Base-by-base conservation (phyloP, 2,888 invertebrate genomes). In the Eupsilia transversa region DNA sequence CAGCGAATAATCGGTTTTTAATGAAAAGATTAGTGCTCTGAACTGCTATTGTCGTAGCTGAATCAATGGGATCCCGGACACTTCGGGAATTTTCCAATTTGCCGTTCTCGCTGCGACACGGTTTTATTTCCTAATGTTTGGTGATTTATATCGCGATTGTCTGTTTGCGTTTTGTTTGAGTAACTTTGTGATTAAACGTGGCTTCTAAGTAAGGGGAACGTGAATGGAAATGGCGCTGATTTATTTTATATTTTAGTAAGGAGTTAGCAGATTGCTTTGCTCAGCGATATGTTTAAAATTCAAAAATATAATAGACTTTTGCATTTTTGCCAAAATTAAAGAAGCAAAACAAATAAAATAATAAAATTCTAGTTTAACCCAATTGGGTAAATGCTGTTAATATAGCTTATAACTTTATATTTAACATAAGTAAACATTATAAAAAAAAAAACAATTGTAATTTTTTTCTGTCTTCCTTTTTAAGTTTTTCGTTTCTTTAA, bases 1-100 rank as follows among this genome's bases (percentile, higher is more conserved):
- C 95, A 94, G 92, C 92, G 95, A 93, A 94, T 96, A 96, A 96
- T 96, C 96, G 96, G 93, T 95, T 95, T 96, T 96, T 96, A 96
- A 96, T 96, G 96, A 96, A 96, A 96, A 96, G 96, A 96, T 96
- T 96, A 96, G 94, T 93, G 93, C 94, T 91, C 93, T 90, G 91
- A 88, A 90, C 88, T 90, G 88, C 91, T 87, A 92, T 93, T 92
- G 93, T 94, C 92, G 91, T 87, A 85, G 83, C 74, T 83, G 90
- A 93, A 95, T 94, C 95, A 93, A 95, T 94, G 92, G 91, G 90
- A 88, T 85, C 88, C 89, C 89, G 92, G 93, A 92, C 94, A 94
- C 93, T 95, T 93, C 88, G 92, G 91, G 94, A 94, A 95, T 95
- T 95, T 95, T 94, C 93, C 94, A 94, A 95, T 96, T 95, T 94